Base-by-base conservation (phyloP, 1,140 invertebrate genomes). In the Ruditapes philippinarum region DNA sequence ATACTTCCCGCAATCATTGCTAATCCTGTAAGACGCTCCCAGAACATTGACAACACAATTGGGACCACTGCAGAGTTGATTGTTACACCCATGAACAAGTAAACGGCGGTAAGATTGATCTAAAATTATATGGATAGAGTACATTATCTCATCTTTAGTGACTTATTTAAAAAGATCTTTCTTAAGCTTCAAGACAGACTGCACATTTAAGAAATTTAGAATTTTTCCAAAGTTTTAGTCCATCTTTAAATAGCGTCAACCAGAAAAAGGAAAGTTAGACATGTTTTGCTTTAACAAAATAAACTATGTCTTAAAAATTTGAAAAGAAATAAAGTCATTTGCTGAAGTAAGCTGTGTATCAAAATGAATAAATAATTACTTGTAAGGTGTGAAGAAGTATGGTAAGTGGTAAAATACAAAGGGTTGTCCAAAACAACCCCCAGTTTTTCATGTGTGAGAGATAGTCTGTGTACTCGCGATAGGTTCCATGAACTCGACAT, bases 61-160 rank as follows among this genome's bases (percentile, higher is more conserved):
- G 96, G 96, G 28, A 96, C 81, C 7, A 96, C 96, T 7, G 95
- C 95, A 22, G 96, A 95, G 17, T 96, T 95, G 45, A 96, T 94
- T 57, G 96, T 88, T 65, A 96, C 92, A 1, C 96, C 96, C 94
- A 95, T 96, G 81, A 96, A 95, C 19, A 94, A 87, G 83, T 96
- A 96, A 0, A 96, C 89, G 95, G 95, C 96, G 12, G 92, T 91
- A 14, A 96, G 86, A 57, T 93, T 95, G 1, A 96, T 78, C 93
- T 95, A 86, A 9, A n/a, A n/a, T n/a, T n/a, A n/a, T n/a, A n/a
- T n/a, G n/a, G n/a, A n/a, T n/a, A n/a, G n/a, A n/a, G n/a, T n/a
- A n/a, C n/a, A n/a, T n/a, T n/a, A n/a, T n/a, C n/a, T n/a, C n/a
- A n/a, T n/a, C n/a, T n/a, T n/a, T n/a, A n/a, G n/a, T n/a, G n/a